phyloP scores from a whole-genome alignment of 37 sponge, comb jelly and placozoan species.

The Trichoplax adhaerens region DNA sequence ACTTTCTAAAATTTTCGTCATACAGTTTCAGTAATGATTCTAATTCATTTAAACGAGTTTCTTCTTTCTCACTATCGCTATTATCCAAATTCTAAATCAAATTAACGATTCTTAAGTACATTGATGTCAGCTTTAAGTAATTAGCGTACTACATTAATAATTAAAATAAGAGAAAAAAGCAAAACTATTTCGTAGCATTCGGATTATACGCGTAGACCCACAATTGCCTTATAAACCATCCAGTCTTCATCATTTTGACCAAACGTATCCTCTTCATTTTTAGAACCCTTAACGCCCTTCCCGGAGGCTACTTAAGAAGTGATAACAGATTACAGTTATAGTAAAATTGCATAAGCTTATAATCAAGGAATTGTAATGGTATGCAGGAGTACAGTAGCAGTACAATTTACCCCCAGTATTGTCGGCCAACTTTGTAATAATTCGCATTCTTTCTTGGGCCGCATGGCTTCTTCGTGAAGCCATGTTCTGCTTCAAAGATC shows the following conservation, averaged over 20 bases:
- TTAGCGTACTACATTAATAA: too few species aligned
- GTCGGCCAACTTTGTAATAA: conserved; percentile 66
- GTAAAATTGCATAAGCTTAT: not conserved
- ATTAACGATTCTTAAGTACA: too few species aligned
- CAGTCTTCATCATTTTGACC: conserved; percentile 85
- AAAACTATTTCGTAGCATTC: too few species aligned
- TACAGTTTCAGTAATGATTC: conserved; percentile 47
- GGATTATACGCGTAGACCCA: conserved; percentile 16
- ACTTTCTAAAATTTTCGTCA: conserved; percentile 30
- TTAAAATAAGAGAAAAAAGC: too few species aligned
- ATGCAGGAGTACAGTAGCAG: not conserved
- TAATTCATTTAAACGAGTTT: conserved; percentile 51
- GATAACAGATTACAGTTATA: not conserved
- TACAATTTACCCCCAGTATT: conserved; percentile 12
- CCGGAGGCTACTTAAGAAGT: not conserved
- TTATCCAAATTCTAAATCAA: too few species aligned
- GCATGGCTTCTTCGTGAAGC: conserved; percentile 69
- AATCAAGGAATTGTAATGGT: not conserved
- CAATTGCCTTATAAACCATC: conserved; percentile 69
- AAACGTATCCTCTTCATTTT: conserved; percentile 68
- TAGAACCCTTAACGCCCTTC: not conserved
- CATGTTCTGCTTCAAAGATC: conserved; percentile 42
- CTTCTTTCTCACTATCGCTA: conserved; percentile 58
- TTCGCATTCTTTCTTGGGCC: conserved; percentile 76
- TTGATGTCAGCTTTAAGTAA: too few species aligned